Evolutionary conservation across 2,113 vertebrate genomes (phyloP).

Genomic region (Petrocephalus zakoni): DNA sequence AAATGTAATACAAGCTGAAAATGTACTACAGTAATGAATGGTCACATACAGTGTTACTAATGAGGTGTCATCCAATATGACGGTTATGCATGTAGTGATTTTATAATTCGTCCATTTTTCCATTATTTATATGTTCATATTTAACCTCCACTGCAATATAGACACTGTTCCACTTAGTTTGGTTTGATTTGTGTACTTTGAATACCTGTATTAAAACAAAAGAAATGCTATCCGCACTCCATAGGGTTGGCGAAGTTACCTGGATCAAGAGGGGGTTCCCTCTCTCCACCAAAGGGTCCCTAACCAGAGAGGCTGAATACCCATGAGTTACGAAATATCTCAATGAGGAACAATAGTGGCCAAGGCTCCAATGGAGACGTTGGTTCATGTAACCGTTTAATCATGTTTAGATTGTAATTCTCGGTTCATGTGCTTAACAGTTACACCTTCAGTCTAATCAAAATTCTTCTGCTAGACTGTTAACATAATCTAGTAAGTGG

Average conservation of each 20-base stretch:
- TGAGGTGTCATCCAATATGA: neutral
- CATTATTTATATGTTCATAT: neutral
- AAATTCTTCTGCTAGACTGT: neutral
- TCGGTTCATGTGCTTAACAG: neutral
- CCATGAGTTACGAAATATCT: neutral
- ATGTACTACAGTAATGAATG: neutral
- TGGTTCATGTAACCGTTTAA: neutral
- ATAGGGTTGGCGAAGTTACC: neutral
- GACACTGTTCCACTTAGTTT: neutral
- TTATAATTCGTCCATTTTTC: neutral
- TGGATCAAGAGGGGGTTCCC: neutral
- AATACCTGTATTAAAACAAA: neutral
- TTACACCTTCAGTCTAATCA: neutral
- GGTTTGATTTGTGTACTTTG: neutral
- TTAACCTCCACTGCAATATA: neutral
- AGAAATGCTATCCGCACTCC: neutral
- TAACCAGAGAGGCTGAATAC: neutral
- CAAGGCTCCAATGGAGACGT: neutral
- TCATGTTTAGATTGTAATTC: neutral
- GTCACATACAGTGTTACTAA: neutral
- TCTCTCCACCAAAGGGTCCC: neutral
- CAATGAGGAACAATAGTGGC: neutral
- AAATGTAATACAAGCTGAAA: neutral
- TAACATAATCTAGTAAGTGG: neutral
- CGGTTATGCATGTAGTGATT: neutral